Evolutionary conservation across 1,140 invertebrate species (phyloP), one percentile per base, ranked within the genome.

Genomic region (Cecropterus lyciades): DNA sequence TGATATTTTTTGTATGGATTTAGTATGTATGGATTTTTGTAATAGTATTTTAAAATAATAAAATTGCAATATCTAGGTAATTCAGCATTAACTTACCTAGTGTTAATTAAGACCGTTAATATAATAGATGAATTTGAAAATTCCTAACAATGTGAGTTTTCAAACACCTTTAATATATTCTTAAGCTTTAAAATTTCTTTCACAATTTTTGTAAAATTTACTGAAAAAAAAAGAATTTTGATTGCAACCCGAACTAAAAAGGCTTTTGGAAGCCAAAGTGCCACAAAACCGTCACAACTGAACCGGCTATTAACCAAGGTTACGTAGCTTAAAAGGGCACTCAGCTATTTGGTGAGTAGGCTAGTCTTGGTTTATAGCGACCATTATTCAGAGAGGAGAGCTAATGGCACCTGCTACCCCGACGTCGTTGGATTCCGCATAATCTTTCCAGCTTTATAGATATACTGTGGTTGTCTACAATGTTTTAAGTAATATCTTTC

Each of bases 321-420:
- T 17, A 49, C 20, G 15, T 30, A 49, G 46, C 10, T 24, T 30
- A 30, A 17, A 27, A n/a, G n/a, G 10, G 11, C 20, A 51, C 4
- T 51, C 17, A 52, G 24, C 30, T 33, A 51, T 51, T 20, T 33
- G 14, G 14, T 27, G 30, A 52, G 20, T 27, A 27, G 24, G 49
- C 49, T 27, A 52, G 27, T 33, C 49, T 33, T 30, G 51, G 14
- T 53, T 53, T 53, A 53, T 53, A 37, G 51, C 51, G 10, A 37
- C 10, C 51, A 53, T 53, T 53, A 53, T 5, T 53, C 51, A 37
- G 51, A 15, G 51, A 37, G 51, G 24, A 15, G 13, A 53, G 27
- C 51, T 33, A 53, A 53, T 53, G 51, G 14, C 51, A 53, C 51
- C 51, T 17, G 51, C 15, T 24, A 53, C 51, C 33, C 33, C 16